Evolutionary conservation across 2,797 vertebrate species (phyloP), one percentile per base, ranked within the genome.

Genomic region (Orientallactaga sibirica): DNA sequence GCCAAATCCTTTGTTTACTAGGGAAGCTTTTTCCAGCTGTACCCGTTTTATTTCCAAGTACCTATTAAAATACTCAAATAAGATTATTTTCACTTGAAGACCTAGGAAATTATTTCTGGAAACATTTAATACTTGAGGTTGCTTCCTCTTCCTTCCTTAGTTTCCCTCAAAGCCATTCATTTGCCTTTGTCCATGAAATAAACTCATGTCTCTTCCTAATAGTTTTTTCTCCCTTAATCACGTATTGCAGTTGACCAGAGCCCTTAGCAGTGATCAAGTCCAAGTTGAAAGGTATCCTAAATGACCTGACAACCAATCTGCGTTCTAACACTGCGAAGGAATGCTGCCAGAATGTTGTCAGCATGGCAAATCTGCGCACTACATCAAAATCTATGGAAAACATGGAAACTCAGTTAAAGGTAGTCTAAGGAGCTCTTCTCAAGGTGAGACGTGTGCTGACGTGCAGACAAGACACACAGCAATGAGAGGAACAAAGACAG

Each of bases 401-500:
- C 70, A 62, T 18, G 66, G 19, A 77, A 77, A 90, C n/a, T 48
- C 52, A 3, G 29, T 41, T 78, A 25, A 66, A 81, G 25, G 27
- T 55, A 58, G 67, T 55, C 55, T 89, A 75, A 62, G 41, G 87
- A 41, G 78, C 19, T 84, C 37, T 95, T 90, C 93, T 94, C 29
- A 85, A 93, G n/a, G 64, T 70, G 89, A 97, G 61, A 6, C 73
- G 19, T 41, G 41, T 9, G 64, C 24, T 90, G 82, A 81, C 48
- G 79, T 89, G 73, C 90, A 93, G 66, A 86, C 66, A 52, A 86
- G 79, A 83, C 25, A 70, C 11, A 77, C 94, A 76, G 73, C 41
- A 71, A 88, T 68, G 58, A 95, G 37, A 93, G 22, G 41, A 87
- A 78, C 84, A 70, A 86, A 85, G 91, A 80, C 20, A 93, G 18